A percentile compares a stretch with the other conserved stretches of the same genome.
Conservation (phyloP, 1,140 invertebrate genomes). For the Drosophila carrolli region DNA sequence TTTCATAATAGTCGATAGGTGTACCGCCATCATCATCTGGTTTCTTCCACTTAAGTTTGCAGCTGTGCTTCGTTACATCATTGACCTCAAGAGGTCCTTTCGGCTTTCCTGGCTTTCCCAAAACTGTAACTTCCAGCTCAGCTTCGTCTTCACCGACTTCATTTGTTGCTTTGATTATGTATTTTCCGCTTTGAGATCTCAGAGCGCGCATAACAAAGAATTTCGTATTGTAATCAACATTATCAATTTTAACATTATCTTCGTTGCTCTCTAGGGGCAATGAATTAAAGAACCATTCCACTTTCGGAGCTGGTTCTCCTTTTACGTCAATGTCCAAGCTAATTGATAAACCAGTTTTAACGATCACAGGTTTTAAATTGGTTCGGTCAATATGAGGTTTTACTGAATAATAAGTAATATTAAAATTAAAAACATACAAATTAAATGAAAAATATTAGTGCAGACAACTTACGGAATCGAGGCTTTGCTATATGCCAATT, state of each 20-base stretch:
- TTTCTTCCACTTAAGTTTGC: slow-evolving; percentile 97
- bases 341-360: slow-evolving; percentile 96
- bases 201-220: slow-evolving; percentile 94
- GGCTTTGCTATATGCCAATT: slow-evolving; percentile 98
- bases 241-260: slow-evolving; percentile 91
- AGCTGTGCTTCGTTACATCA: slow-evolving; percentile 96
- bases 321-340: slow-evolving; percentile 96
- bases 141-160: slow-evolving; percentile 97
- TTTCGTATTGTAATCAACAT: slow-evolving; percentile 95
- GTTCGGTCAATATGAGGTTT: slow-evolving; percentile 97
- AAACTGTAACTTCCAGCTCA: slow-evolving; percentile 94
- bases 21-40: slow-evolving; percentile 96
- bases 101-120: slow-evolving; percentile 93
- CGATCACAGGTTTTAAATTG: slow-evolving; percentile 92
- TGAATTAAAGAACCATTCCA: slow-evolving; percentile 94
- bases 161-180: slow-evolving; percentile 96
- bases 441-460: background rate
- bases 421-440: background rate
- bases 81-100: slow-evolving; percentile 95
- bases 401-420: slow-evolving; percentile 86
- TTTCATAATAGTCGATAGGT: slow-evolving; percentile 97
- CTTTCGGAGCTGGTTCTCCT: slow-evolving; percentile 96
- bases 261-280: slow-evolving; percentile 89
- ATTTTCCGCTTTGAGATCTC: slow-evolving; percentile 94
- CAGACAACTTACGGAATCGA: slow-evolving; percentile 91